A percentile compares a stretch with the other conserved stretches of the same genome.
phyloP scores from a whole-genome alignment of 1,140 invertebrate genomes.

The Phymastichus coffea region DNA sequence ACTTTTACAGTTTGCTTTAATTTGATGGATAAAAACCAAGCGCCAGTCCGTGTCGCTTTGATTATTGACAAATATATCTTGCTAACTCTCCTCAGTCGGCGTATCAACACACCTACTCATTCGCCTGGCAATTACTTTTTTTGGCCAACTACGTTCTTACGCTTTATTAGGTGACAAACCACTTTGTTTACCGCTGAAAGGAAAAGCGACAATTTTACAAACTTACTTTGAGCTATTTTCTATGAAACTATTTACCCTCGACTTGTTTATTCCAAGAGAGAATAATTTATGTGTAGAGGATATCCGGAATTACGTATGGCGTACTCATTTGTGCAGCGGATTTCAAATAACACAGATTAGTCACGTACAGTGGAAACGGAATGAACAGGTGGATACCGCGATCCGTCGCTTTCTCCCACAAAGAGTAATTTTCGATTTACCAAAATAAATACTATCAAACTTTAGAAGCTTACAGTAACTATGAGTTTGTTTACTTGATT shows the following conservation, averaged over 20 bases:
- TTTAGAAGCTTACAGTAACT: background rate
- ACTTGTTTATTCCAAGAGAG: too few species aligned
- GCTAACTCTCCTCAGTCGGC: too few species aligned
- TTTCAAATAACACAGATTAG: constrained; percentile 22
- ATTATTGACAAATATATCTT: too few species aligned
- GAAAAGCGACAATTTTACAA: too few species aligned
- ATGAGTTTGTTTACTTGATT: constrained; percentile 1
- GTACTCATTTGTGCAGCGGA: background rate
- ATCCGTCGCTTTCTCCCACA: background rate
- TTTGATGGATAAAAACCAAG: constrained; percentile 5
- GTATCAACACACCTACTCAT: too few species aligned
- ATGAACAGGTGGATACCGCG: constrained; percentile 17
- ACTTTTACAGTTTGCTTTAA: constrained; percentile 28
- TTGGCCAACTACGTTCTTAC: too few species aligned
- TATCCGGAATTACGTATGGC: background rate
- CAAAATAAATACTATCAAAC: constrained; percentile 8
- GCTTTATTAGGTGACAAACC: too few species aligned
- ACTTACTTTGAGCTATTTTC: too few species aligned
- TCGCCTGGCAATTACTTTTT: too few species aligned
- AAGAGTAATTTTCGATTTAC: background rate
- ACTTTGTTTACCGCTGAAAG: too few species aligned
- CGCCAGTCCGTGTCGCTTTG: background rate
- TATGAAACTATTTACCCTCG: too few species aligned
- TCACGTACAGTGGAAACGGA: constrained; percentile 17
- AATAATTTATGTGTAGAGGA: constrained; percentile 12